These are phyloP conservation scores for Argyrosomus regius DNA, from an alignment of 2,797 vertebrate genomes.

Conservation along the genomic window DNA sequence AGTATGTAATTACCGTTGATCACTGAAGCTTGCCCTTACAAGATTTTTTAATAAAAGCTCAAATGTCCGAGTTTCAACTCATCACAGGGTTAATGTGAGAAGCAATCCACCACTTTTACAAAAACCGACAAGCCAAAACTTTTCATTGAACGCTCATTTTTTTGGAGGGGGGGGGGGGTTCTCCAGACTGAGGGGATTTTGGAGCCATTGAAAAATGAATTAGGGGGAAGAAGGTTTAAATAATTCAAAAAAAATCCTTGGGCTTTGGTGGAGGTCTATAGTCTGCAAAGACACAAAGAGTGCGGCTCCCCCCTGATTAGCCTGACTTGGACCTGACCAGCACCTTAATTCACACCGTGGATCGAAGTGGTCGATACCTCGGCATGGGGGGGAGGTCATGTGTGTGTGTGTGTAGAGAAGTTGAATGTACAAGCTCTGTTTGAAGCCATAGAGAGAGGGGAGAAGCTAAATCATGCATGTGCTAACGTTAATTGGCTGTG, in stretches of 20 bases:
- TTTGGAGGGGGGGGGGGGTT: constrained; percentile 43
- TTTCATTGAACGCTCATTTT: constrained; percentile 63
- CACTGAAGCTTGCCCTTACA: constrained; percentile 59
- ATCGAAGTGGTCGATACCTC: constrained; percentile 81
- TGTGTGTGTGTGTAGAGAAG: constrained; percentile 48
- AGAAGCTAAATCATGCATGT: constrained; percentile 85
- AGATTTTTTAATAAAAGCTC: constrained; percentile 45
- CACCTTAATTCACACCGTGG: constrained; percentile 79
- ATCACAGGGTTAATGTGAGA: constrained; percentile 45
- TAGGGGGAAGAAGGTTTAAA: constrained; percentile 81
- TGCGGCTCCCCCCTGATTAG: constrained; percentile 76
- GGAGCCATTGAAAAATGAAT: constrained; percentile 84
- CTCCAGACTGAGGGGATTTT: constrained; percentile 68
- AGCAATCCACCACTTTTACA: constrained; percentile 44
- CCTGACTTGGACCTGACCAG: constrained; percentile 80
- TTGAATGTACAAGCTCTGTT: constrained; percentile 68
- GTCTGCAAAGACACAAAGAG: constrained; percentile 77
- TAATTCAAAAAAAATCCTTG: constrained; percentile 82
- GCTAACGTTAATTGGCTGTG: constrained; percentile 83
- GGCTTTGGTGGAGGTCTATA: constrained; percentile 72
- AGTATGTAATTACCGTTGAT: constrained; percentile 71
- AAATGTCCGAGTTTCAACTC: constrained; percentile 45
- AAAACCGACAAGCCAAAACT: constrained; percentile 55
- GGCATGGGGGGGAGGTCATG: constrained; percentile 44
- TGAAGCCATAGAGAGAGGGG: constrained; percentile 72